Evolutionary conservation across 2,797 vertebrate species (phyloP).

Genomic region (Denticeps clupeoides): DNA sequence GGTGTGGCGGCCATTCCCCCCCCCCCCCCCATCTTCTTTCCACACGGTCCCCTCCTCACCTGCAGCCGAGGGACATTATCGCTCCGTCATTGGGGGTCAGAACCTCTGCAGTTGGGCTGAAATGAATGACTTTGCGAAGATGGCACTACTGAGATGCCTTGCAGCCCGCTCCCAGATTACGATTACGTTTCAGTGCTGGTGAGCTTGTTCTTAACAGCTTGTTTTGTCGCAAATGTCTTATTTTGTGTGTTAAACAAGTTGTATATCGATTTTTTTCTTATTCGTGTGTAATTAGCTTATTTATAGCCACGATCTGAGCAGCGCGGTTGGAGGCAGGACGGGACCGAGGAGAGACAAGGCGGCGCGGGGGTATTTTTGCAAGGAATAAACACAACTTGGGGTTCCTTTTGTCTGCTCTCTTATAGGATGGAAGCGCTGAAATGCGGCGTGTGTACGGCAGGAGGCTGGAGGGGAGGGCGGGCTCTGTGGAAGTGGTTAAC

Average conservation of each 20-base stretch:
- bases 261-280: too few relatives aligned
- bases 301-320: too few relatives aligned
- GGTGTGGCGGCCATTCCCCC: too few relatives aligned
- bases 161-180: conserved; percentile 8
- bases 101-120: too few relatives aligned
- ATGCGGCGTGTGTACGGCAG: background rate
- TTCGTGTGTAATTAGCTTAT: too few relatives aligned
- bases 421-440: conserved; percentile 28
- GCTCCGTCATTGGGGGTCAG: conserved; percentile 52
- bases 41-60: conserved; percentile 38
- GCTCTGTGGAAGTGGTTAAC: conserved; percentile 56
- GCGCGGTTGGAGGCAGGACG: too few relatives aligned
- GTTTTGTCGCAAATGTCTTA: too few relatives aligned
- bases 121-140: conserved; percentile 18
- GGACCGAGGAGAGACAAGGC: too few relatives aligned
- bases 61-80: conserved; percentile 53
- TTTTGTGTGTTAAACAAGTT: too few relatives aligned
- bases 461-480: background rate
- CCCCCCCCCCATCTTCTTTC: conserved; percentile 51
- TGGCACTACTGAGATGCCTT: conserved; percentile 8
- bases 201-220: too few relatives aligned
- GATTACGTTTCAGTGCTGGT: too few relatives aligned
- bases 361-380: too few relatives aligned
- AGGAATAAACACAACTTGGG: conserved; percentile 14
- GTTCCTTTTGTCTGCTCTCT: conserved; percentile 35